Base-by-base conservation (phyloP, 2,113 vertebrate species). In the Oreocharis arfaki region DNA sequence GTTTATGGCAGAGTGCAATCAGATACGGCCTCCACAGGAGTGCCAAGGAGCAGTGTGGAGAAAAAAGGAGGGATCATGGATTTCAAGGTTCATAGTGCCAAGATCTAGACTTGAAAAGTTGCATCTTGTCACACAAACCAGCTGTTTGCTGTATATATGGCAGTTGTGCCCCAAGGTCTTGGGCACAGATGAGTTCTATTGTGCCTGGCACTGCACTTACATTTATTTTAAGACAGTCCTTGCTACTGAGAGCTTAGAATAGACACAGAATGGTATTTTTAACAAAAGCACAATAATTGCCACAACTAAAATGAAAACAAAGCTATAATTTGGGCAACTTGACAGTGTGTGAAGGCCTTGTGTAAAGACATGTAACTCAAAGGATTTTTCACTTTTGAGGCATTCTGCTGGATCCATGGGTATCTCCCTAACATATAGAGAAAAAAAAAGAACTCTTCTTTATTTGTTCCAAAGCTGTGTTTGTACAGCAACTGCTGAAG, bases 401-500 rank as follows among this genome's bases (percentile, higher is more conserved):
- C 16, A 26, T 39, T 89, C 81, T 96, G 69, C 57, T 90, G 71
- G 89, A 86, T 53, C 83, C 28, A 13, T 19, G n/a, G 64, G n/a
- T 87, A 97, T 93, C 71, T 92, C 80, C 71, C 49, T 52, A 92
- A 89, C 28, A 37, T 78, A 92, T 24, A 91, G 95, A 1, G 95
- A 1, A 17, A 55, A 94, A 96, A 79, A 73, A 96, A 86, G 53
- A 95, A 70, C 27, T 3, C 10, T 41, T 70, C 70, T 93, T 90
- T 93, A 95, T 95, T 97, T 97, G 70, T 89, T 96, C 93, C 68
- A 71, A 71, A 95, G 81, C 92, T 75, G 83, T 92, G 68, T 88
- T 95, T 96, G 96, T 95, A 96, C 75, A 96, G 95, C 90, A 95
- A 84, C 79, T 94, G 89, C 90, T 97, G 96, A 96, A 97, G 97